These are phyloP conservation scores for Channa striata DNA, from an alignment of 2,797 vertebrate species.

Conservation along the genomic window DNA sequence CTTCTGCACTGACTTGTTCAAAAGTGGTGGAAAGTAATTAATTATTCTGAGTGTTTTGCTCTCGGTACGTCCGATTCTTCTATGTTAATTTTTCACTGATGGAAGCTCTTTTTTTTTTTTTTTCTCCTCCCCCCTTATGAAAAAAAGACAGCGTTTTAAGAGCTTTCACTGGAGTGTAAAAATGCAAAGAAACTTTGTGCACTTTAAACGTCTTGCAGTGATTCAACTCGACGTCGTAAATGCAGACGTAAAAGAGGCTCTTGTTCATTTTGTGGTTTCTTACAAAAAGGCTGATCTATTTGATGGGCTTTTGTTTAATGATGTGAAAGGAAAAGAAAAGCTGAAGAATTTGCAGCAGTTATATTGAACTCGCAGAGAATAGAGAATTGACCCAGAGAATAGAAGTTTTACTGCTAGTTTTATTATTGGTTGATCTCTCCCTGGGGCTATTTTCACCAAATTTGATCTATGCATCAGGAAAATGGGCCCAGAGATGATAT, in stretches of 20 bases:
- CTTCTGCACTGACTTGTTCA: constrained; percentile 13
- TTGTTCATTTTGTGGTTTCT: background rate
- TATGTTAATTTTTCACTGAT: constrained; percentile 10
- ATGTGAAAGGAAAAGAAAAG: constrained; percentile 3
- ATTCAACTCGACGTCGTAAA: background rate
- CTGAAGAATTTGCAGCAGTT: background rate
- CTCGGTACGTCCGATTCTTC: background rate
- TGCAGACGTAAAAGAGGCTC: background rate
- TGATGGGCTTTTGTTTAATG: background rate
- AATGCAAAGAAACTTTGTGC: background rate
- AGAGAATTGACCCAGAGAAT: too few species aligned
- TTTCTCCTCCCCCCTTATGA: background rate
- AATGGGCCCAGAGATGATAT: background rate
- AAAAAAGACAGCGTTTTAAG: background rate
- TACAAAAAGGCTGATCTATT: constrained; percentile 10
- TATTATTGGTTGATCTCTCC: background rate
- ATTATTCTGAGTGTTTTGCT: constrained; percentile 51
- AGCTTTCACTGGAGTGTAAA: constrained; percentile 14
- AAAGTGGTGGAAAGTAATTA: constrained; percentile 30
- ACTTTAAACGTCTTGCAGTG: background rate
- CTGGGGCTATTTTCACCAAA: background rate
- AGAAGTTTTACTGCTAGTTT: background rate
- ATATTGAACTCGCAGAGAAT: background rate
- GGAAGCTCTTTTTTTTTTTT: background rate
- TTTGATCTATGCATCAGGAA: background rate